Conservation (phyloP, 2,113 vertebrate species). For the Anolis carolinensis region DNA sequence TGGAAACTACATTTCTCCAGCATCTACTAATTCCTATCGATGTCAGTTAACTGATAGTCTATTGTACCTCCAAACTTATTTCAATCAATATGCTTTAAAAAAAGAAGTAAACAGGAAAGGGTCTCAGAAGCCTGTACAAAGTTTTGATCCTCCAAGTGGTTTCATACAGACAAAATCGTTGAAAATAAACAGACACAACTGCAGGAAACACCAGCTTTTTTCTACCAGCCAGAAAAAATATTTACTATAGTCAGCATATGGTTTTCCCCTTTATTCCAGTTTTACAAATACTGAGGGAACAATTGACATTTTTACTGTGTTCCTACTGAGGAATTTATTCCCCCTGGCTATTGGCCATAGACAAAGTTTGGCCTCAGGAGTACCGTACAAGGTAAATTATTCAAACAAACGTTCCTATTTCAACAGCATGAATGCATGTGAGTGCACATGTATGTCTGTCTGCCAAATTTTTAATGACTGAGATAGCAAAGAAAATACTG, state of each 20-base stretch:
- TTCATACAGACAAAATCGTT: not conserved
- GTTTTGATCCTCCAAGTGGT: not conserved
- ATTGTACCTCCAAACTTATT: not conserved
- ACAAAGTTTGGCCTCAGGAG: not conserved
- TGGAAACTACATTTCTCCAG: no score
- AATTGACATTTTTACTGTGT: not conserved
- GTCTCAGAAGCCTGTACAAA: not conserved
- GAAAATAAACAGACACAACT: not conserved
- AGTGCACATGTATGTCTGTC: not conserved
- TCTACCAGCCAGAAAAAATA: not conserved
- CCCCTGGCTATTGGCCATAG: not conserved
- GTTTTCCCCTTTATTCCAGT: not conserved
- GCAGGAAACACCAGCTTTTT: not conserved
- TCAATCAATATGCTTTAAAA: not conserved
- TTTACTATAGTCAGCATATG: not conserved
- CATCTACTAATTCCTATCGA: no score
- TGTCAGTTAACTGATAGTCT: no score
- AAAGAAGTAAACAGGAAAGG: not conserved
- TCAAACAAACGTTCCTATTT: conserved; percentile 1
- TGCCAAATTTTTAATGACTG: not conserved
- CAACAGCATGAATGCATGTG: not conserved
- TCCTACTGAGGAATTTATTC: not conserved
- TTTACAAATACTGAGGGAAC: conserved; percentile 5
- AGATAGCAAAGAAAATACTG: not conserved
- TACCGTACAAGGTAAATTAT: not conserved